A percentile compares a stretch with the other conserved stretches of the same genome.
Conservation (phyloP, 2,888 invertebrate genomes). For the Eudasyphora cyanicolor region DNA sequence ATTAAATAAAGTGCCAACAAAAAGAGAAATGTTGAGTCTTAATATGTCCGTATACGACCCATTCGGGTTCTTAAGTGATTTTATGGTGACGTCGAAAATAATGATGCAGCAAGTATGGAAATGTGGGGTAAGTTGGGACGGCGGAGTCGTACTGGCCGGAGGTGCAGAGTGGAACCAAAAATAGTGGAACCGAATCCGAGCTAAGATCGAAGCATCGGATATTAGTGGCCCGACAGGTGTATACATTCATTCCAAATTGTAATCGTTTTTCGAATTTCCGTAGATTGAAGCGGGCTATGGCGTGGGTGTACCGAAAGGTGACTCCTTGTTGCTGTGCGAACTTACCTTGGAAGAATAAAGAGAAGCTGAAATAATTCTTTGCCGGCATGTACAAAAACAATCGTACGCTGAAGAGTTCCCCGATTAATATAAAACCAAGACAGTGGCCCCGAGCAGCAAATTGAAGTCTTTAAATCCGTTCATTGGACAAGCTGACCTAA, state of each 20-base stretch:
- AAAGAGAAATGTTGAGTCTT: background rate
- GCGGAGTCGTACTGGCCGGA: background rate
- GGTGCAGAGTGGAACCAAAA: background rate
- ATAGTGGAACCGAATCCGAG: background rate
- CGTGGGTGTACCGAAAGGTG: too few species aligned
- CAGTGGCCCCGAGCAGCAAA: background rate
- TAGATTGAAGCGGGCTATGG: too few species aligned
- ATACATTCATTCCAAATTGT: background rate
- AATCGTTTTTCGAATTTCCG: too few species aligned
- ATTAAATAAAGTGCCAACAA: background rate
- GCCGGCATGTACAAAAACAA: too few species aligned
- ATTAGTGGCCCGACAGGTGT: background rate
- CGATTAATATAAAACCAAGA: background rate
- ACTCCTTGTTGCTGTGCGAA: too few species aligned
- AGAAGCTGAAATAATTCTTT: too few species aligned
- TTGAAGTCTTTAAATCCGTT: background rate
- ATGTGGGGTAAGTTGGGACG: background rate
- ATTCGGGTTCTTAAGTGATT: background rate
- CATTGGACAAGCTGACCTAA: too few species aligned
- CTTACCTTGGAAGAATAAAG: too few species aligned
- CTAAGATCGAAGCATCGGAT: conserved; percentile 13
- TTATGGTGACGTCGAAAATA: background rate
- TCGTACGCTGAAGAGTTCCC: too few species aligned
- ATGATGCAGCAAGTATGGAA: background rate
- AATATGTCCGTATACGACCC: conserved; percentile 18